These are phyloP conservation scores for Brachypteracias leptosomus DNA, from an alignment of 2,113 vertebrate genomes.

Conservation along the genomic window DNA sequence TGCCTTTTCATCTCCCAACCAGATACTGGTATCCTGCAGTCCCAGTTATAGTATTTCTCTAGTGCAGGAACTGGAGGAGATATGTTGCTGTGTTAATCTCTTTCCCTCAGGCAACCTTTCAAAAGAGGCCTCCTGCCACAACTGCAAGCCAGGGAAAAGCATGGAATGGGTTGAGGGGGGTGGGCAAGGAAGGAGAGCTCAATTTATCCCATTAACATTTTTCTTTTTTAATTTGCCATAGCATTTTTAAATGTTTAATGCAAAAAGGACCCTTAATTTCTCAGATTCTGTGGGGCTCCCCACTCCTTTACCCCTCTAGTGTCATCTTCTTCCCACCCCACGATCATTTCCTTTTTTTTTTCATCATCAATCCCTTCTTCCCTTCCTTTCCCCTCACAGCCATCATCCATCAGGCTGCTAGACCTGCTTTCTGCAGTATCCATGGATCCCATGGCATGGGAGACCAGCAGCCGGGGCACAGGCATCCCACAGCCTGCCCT, in stretches of 20 bases:
- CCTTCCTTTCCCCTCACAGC: not conserved
- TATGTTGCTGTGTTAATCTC: conserved; percentile 53
- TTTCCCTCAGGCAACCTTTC: conserved; percentile 58
- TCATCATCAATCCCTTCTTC: not conserved
- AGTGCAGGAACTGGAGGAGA: conserved; percentile 1
- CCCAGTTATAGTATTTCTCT: not conserved
- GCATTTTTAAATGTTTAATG: conserved; percentile 56
- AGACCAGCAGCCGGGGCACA: not conserved
- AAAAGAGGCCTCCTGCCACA: not conserved
- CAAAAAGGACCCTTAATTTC: conserved; percentile 23
- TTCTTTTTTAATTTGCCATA: not conserved
- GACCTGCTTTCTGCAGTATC: not conserved
- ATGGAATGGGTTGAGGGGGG: not conserved
- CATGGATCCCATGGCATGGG: not conserved
- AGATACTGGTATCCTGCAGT: not conserved
- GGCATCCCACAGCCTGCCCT: not conserved
- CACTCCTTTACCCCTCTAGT: not conserved
- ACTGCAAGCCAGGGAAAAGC: not conserved
- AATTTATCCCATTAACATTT: conserved; percentile 38
- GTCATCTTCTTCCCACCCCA: not conserved
- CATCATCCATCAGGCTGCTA: not conserved
- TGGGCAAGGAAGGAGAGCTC: not conserved
- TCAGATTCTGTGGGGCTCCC: not conserved
- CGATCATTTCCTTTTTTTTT: not conserved
- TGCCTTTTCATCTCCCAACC: not conserved